These are phyloP conservation scores for Linurgus olivaceus DNA, from an alignment of 2,797 vertebrate species.

Conservation along the genomic window DNA sequence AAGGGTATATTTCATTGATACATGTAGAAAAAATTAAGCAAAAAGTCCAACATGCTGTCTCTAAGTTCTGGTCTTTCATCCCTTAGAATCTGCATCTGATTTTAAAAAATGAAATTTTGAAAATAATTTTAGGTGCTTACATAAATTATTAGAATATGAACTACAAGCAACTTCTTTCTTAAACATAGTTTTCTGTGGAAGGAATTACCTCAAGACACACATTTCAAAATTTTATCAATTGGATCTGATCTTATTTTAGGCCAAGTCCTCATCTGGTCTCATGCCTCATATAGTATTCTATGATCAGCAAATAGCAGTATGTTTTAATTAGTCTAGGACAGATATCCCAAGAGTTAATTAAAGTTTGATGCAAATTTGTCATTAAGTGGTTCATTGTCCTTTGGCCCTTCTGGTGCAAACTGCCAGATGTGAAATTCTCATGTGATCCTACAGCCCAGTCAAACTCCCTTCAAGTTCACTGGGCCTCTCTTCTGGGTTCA, in stretches of 20 bases:
- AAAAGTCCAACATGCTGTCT: rapidly evolving
- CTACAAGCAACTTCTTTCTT: neutral
- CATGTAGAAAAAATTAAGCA: neutral
- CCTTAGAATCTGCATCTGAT: neutral
- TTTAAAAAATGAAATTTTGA: neutral
- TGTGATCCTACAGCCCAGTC: neutral
- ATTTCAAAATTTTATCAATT: neutral
- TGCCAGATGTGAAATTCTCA: neutral
- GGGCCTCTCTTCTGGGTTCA: neutral
- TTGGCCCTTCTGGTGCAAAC: neutral
- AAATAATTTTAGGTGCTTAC: neutral
- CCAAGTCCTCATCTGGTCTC: neutral
- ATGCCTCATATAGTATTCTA: neutral
- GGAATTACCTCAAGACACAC: neutral
- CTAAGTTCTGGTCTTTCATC: neutral
- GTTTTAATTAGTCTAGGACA: neutral
- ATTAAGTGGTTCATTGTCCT: neutral
- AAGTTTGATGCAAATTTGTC: neutral
- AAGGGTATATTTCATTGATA: neutral
- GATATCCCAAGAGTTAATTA: neutral
- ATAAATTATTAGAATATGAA: neutral
- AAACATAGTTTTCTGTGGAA: neutral
- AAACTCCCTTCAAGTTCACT: neutral
- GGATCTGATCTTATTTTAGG: neutral
- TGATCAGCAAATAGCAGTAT: neutral